Conservation (phyloP, 2,888 invertebrate genomes). For the Keiferia lycopersicella region DNA sequence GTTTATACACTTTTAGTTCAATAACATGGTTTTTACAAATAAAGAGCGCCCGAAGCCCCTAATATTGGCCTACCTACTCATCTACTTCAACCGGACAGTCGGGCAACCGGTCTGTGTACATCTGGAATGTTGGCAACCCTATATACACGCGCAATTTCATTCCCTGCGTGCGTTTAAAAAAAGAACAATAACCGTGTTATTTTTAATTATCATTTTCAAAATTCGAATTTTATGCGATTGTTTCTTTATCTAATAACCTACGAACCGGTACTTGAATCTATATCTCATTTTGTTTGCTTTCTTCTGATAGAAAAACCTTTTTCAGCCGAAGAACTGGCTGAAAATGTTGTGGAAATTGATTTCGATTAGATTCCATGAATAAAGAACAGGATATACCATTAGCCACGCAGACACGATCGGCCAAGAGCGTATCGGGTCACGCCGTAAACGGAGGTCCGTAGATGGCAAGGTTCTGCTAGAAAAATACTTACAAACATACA, state of each 20-base stretch:
- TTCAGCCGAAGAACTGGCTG: neutral
- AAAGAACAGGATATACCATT: constrained; percentile 8
- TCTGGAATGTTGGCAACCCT: no score
- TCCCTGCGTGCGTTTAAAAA: neutral
- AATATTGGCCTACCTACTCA: no score
- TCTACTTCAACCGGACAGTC: no score
- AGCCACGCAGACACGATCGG: neutral
- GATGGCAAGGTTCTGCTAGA: no score
- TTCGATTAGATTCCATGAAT: constrained; percentile 2
- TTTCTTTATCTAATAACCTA: no score
- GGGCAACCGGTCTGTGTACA: no score
- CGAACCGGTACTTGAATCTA: no score
- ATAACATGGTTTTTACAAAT: no score
- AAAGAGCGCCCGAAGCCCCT: no score
- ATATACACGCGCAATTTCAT: neutral
- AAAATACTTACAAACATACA: no score
- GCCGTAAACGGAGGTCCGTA: neutral
- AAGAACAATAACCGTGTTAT: neutral
- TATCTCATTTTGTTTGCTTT: neutral
- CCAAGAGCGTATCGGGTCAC: neutral
- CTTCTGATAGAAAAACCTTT: neutral
- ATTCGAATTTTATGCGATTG: neutral
- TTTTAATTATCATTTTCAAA: neutral
- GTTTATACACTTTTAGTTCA: no score
- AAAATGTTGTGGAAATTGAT: neutral